These are phyloP conservation scores for Gibbula magus DNA, from an alignment of 2,888 invertebrate species.

Conservation along the genomic window DNA sequence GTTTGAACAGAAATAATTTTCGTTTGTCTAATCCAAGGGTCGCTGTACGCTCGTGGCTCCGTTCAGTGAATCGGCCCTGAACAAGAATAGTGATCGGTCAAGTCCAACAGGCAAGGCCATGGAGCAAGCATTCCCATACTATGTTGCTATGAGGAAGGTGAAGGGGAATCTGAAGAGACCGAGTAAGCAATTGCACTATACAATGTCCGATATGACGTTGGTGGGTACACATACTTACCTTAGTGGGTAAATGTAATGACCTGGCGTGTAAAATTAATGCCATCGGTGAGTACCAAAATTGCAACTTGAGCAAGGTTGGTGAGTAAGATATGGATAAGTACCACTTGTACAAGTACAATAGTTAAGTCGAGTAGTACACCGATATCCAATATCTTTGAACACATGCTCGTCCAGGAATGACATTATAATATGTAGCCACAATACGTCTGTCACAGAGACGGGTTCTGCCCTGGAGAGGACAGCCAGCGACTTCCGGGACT, in stretches of 20 bases:
- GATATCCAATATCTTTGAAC: not conserved
- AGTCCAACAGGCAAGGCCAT: conserved; percentile 29
- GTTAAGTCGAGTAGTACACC: not conserved
- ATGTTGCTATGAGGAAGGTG: conserved; percentile 53
- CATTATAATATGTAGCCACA: not conserved
- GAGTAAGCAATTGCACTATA: conserved; percentile 38
- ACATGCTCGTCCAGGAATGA: not conserved
- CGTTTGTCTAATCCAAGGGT: too few species aligned
- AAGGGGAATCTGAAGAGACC: conserved; percentile 37
- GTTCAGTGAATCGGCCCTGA: conserved; percentile 20
- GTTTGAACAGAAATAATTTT: too few species aligned
- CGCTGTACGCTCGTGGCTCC: conserved; percentile 32
- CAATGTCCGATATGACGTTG: not conserved
- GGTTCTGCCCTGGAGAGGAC: not conserved
- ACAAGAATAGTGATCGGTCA: not conserved
- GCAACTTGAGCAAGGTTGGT: too few species aligned
- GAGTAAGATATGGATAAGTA: too few species aligned
- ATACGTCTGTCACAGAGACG: not conserved
- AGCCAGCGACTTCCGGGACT: conserved; percentile 7
- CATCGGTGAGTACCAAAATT: too few species aligned
- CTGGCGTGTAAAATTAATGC: too few species aligned
- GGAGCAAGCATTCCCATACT: conserved; percentile 56
- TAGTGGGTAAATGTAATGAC: too few species aligned
- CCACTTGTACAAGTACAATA: too few species aligned
- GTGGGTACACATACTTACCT: too few species aligned